phyloP scores from a whole-genome alignment of 2,888 invertebrate species.

The Eupithecia insigniata region DNA sequence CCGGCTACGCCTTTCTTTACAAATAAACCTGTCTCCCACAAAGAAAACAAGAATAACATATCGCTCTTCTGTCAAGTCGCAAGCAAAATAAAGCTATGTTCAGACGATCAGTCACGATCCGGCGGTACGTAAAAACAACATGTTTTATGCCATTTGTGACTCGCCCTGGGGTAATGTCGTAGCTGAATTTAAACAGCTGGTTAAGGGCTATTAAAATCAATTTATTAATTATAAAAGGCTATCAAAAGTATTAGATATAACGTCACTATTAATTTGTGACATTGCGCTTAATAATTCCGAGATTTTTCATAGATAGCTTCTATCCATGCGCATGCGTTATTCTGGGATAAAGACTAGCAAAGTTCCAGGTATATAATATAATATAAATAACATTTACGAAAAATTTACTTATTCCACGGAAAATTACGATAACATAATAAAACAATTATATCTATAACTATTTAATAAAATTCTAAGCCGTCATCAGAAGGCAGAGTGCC shows the following conservation, averaged over 20 bases:
- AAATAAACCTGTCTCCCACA: slow-evolving; percentile 15
- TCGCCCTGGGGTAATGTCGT: slow-evolving; percentile 29
- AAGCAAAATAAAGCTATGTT: slow-evolving; percentile 34
- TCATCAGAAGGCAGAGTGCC: too few species aligned
- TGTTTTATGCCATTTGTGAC: slow-evolving; percentile 43
- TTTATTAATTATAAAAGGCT: too few species aligned
- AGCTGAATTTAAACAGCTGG: slow-evolving; percentile 24
- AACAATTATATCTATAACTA: too few species aligned
- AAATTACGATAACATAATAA: too few species aligned
- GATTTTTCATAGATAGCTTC: too few species aligned
- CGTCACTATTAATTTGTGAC: neutral
- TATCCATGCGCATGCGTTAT: too few species aligned
- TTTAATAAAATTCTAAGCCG: too few species aligned
- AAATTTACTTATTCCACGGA: too few species aligned
- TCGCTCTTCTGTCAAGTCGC: slow-evolving; percentile 23
- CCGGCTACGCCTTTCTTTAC: slow-evolving; percentile 1
- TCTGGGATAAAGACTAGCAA: too few species aligned
- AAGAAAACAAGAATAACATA: slow-evolving; percentile 17
- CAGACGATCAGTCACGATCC: slow-evolving; percentile 39
- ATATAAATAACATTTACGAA: too few species aligned
- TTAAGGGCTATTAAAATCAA: too few species aligned
- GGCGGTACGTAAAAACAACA: slow-evolving; percentile 39
- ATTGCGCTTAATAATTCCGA: neutral
- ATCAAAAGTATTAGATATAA: neutral
- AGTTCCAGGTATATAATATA: too few species aligned